phyloP scores from a whole-genome alignment of 2,888 invertebrate species.

The Aporophyla lueneburgensis region DNA sequence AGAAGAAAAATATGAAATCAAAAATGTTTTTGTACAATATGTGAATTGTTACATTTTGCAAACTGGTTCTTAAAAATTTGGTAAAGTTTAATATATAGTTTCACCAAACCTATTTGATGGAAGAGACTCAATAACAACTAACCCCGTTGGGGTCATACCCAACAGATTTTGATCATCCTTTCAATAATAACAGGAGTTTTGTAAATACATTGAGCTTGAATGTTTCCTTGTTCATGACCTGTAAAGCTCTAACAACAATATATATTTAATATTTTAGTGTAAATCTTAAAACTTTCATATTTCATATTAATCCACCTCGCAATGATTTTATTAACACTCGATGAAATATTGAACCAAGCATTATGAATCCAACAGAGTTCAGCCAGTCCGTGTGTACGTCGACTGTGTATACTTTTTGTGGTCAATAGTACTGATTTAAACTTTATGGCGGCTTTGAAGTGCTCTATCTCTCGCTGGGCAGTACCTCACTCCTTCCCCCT shows the following conservation, averaged over 20 bases:
- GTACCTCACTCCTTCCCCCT: not conserved
- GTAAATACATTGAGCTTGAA: not conserved
- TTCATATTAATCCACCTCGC: slow-evolving; percentile 2
- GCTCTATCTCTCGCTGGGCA: not conserved
- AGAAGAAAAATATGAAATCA: slow-evolving; percentile 24
- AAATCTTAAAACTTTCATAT: not conserved
- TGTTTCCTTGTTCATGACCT: not conserved
- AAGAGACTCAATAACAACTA: not conserved
- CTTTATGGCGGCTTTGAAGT: not conserved
- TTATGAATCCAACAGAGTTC: too few relatives aligned
- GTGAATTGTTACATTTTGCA: not conserved
- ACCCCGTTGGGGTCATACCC: not conserved
- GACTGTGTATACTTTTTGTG: slow-evolving; percentile 29
- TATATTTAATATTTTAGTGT: not conserved
- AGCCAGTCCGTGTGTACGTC: too few relatives aligned
- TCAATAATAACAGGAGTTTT: slow-evolving; percentile 9
- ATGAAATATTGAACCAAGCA: too few relatives aligned
- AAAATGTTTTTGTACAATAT: not conserved
- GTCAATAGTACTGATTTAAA: not conserved
- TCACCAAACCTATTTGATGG: too few relatives aligned
- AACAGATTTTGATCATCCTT: not conserved
- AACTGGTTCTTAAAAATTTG: not conserved
- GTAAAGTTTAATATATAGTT: not conserved
- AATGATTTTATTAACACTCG: too few relatives aligned
- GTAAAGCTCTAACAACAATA: not conserved